Base-by-base conservation (phyloP, 2,797 vertebrate genomes). In the Molossus molossus region DNA sequence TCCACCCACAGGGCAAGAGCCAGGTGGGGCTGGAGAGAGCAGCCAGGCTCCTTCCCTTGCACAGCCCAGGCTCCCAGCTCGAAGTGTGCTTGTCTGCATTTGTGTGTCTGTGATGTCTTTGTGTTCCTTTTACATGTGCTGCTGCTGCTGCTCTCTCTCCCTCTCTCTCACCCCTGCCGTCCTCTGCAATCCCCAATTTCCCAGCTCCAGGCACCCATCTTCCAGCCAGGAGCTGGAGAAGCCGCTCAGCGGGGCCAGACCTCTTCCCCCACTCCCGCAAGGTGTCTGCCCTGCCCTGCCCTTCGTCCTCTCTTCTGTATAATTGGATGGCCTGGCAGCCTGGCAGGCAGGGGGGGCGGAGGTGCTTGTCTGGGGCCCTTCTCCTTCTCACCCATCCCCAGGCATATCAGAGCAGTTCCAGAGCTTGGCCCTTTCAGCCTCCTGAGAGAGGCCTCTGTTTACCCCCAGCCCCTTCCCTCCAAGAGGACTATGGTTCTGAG, bases 181-280 rank as follows among this genome's bases (percentile, higher is more conserved):
- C 87, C 77, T 92, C 93, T 55, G 58, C 58, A 90, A 15, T 29
- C 89, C 95, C 95, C 53, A 48, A 4, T 80, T 33, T 67, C 95
- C 88, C 76, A 18, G 94, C 96, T 97, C 96, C 87, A 73, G 90
- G 93, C 87, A 81, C 87, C 85, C 97, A 40, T 77, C 95, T 89
- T 96, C 92, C 62, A 50, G 94, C 89, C 93, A 75, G 96, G 92
- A 93, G 95, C 96, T 96, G 91, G 96, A 97, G 97, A 96, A 97
- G 97, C 97, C 96, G 97, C 97, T 98, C 97, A 97, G 97, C 93
- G 70, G 97, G 97, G 96, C 97, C 97, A 98, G 97, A 96, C 88
- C 92, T 92, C 84, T 85, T 87, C 60, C 53, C 72, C 60, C 70
- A 10, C 83, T 25, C 76, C 33, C 45, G 33, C 60, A 2, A 83